Evolutionary conservation across 2,113 vertebrate species (phyloP).

Genomic region (Macaca mulatta): DNA sequence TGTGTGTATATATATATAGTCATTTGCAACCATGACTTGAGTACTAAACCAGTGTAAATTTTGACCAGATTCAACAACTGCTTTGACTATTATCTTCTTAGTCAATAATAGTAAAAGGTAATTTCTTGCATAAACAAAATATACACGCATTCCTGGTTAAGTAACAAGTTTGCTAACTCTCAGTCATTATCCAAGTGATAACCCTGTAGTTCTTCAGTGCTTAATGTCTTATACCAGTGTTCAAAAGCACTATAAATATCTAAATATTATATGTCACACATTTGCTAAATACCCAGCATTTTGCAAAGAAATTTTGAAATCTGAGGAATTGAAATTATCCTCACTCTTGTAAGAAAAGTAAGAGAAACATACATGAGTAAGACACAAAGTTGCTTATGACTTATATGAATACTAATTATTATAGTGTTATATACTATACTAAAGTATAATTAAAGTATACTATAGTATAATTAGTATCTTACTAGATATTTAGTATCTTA

Average conservation of each 20-base stretch:
- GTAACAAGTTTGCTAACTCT: neutral
- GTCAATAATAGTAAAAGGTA: neutral
- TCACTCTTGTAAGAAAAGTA: neutral
- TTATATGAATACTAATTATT: neutral
- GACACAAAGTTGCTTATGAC: neutral
- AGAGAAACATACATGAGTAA: neutral
- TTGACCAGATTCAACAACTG: neutral
- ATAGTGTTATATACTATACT: no score
- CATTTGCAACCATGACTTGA: neutral
- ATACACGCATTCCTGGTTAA: neutral
- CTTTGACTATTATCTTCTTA: neutral
- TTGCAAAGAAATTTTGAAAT: neutral
- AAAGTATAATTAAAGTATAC: no score
- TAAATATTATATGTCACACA: neutral
- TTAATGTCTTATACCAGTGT: neutral
- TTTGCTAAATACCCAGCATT: neutral
- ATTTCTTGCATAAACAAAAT: neutral
- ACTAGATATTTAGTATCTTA: no score
- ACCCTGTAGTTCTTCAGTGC: neutral
- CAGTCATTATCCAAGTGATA: neutral
- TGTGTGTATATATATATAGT: neutral
- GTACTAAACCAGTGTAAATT: neutral
- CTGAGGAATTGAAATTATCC: neutral
- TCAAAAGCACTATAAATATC: neutral
- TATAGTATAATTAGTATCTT: no score